A percentile compares a stretch with the other conserved stretches of the same genome.
phyloP scores from a whole-genome alignment of 1,140 invertebrate genomes.

The Panagrolaimus sp. region DNA sequence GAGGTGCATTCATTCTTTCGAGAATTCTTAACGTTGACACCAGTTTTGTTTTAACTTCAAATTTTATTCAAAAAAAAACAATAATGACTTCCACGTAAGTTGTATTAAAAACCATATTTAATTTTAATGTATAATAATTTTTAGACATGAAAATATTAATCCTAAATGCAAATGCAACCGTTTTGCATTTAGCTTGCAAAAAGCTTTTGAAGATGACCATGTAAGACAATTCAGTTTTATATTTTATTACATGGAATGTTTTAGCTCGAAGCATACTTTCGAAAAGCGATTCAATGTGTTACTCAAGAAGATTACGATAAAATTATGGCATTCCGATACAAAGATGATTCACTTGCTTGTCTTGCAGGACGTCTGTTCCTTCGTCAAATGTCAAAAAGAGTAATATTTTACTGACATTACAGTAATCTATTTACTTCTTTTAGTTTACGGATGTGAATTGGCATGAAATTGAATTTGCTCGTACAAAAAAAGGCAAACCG shows the following conservation, averaged over 20 bases:
- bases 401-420: not conserved
- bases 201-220: conserved; percentile 47
- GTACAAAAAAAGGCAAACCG: conserved; percentile 56
- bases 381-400: conserved; percentile 35
- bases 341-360: conserved; percentile 53
- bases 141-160: not conserved
- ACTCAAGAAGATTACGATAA: conserved; percentile 52
- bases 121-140: not conserved
- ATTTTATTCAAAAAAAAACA: not conserved
- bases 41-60: not conserved
- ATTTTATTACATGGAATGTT: conserved; percentile 8
- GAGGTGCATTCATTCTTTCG: too few relatives aligned
- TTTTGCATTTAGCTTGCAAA: conserved; percentile 54
- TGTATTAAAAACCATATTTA: not conserved
- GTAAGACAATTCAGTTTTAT: conserved; percentile 21
- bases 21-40: too few relatives aligned
- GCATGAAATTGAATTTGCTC: conserved; percentile 47
- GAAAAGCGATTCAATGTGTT: conserved; percentile 52
- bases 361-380: conserved; percentile 55
- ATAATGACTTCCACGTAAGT: conserved; percentile 7
- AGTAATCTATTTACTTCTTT: conserved; percentile 20
- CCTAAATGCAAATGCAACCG: conserved; percentile 44
- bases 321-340: conserved; percentile 46
- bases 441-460: conserved; percentile 49
- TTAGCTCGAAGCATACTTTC: conserved; percentile 54